Percentiles rank a stretch among this genome's conserved stretches.
These are phyloP conservation scores for Pseudotriccus pelzelni DNA, from an alignment of 2,797 vertebrate species.

Conservation along the genomic window DNA sequence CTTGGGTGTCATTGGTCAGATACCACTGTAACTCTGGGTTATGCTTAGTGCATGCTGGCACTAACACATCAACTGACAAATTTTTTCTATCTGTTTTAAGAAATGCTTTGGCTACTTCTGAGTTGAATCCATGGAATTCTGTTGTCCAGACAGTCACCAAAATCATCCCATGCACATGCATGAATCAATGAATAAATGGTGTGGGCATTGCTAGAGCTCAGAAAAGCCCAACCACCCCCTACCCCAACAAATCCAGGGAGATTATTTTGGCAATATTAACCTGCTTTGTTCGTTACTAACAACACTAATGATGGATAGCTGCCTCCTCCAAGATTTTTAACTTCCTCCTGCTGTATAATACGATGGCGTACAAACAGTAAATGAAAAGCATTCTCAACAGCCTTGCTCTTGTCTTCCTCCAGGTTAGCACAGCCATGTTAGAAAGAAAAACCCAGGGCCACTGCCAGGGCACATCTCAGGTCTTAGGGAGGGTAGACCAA, in stretches of 20 bases:
- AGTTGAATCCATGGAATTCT: neutral
- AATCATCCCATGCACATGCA: neutral
- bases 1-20: neutral
- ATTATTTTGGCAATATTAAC: neutral
- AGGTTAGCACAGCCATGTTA: conserved; percentile 58
- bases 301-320: neutral
- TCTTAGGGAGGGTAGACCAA: neutral
- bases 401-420: neutral
- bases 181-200: neutral
- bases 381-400: conserved; percentile 23
- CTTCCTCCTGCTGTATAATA: neutral
- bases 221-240: neutral
- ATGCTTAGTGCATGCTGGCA: too few species aligned
- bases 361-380: neutral
- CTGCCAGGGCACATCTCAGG: conserved; percentile 29
- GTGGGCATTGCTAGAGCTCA: neutral
- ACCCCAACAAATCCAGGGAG: neutral
- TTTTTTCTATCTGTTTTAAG: neutral
- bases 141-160: neutral
- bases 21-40: neutral
- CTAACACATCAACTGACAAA: neutral
- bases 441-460: conserved; percentile 55
- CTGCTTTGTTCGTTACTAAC: neutral
- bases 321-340: neutral
- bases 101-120: neutral